phyloP scores from a whole-genome alignment of 1,140 invertebrate genomes.

The Thaumetopoea pityocampa region DNA sequence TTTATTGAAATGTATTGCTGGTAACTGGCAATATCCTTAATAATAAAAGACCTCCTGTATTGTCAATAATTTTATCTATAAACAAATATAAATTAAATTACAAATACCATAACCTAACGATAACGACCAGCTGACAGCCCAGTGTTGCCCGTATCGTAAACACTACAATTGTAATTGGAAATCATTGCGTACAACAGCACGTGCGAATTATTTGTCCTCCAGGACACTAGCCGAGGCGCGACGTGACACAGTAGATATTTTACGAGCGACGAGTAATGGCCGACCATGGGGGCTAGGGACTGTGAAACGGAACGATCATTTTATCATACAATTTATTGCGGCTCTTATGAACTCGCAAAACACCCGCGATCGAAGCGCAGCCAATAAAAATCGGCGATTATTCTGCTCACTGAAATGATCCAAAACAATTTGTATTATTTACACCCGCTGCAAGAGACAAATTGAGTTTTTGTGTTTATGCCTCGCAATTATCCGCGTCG shows the following conservation, averaged over 20 bases:
- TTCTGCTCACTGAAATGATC: constrained; percentile 30
- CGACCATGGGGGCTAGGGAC: constrained; percentile 3
- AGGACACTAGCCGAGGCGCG: constrained; percentile 14
- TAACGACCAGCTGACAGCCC: not conserved
- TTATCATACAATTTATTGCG: constrained; percentile 35
- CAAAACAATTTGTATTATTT: constrained; percentile 32
- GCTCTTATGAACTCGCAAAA: constrained; percentile 37
- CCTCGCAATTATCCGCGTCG: constrained; percentile 25
- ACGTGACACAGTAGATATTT: constrained; percentile 25
- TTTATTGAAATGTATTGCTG: too few species aligned
- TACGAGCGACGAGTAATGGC: constrained; percentile 24
- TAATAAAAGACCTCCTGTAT: too few species aligned
- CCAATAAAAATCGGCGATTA: constrained; percentile 35
- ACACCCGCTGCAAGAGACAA: constrained; percentile 20
- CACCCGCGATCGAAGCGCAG: constrained; percentile 27
- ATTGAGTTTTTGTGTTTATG: constrained; percentile 30
- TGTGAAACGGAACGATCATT: constrained; percentile 31
- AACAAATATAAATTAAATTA: constrained; percentile 1
- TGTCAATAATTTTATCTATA: too few species aligned
- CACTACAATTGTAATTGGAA: constrained; percentile 20
- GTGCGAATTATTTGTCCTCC: constrained; percentile 20
- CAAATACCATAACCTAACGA: not conserved
- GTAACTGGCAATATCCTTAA: too few species aligned
- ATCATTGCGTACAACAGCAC: constrained; percentile 22
- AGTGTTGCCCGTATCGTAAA: not conserved